phyloP scores from a whole-genome alignment of 2,797 vertebrate species.

The Ammospiza maritima region DNA sequence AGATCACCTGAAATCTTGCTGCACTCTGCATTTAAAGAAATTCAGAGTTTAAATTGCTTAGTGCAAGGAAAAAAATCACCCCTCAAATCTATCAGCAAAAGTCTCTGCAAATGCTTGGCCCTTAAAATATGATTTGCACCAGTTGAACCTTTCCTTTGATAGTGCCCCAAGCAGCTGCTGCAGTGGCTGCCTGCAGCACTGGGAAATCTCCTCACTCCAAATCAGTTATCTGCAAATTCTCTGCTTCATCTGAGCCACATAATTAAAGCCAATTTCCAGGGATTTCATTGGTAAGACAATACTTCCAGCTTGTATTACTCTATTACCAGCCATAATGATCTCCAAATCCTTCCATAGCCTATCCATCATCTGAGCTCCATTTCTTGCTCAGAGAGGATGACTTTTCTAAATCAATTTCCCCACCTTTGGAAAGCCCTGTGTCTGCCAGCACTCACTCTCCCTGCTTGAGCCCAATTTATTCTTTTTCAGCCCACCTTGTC shows the following conservation, averaged over 20 bases:
- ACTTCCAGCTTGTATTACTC: conserved; percentile 7
- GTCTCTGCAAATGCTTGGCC: background rate
- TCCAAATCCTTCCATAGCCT: conserved; percentile 16
- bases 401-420: background rate
- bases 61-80: background rate
- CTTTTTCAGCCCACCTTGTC: background rate
- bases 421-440: background rate
- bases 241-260: background rate
- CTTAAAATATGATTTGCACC: background rate
- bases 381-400: background rate
- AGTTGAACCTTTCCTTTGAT: background rate
- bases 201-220: background rate
- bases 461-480: conserved; percentile 1
- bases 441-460: conserved; percentile 39
- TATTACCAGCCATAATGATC: background rate
- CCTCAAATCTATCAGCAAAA: background rate
- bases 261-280: background rate
- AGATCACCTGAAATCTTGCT: background rate
- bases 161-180: background rate
- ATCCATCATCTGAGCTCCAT: background rate
- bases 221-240: background rate
- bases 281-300: conserved; percentile 24
- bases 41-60: background rate
- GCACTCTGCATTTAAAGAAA: background rate
- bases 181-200: background rate